Conservation (phyloP, 2,888 invertebrate species). For the Spodoptera exigua region DNA sequence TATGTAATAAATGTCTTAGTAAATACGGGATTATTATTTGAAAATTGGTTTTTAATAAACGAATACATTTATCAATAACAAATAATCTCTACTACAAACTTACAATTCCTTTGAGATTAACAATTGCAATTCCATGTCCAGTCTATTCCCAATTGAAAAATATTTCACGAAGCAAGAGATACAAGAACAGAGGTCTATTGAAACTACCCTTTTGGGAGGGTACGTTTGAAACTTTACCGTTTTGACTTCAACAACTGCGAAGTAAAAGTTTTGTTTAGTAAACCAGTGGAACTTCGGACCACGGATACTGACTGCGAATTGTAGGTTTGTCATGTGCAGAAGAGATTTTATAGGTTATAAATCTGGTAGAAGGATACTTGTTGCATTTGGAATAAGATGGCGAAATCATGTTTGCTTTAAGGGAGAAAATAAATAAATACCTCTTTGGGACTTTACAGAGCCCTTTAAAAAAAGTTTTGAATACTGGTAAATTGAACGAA, state of each 20-base stretch:
- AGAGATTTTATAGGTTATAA: constrained; percentile 9
- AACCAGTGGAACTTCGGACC: constrained; percentile 43
- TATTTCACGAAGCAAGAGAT: constrained; percentile 33
- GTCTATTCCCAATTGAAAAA: constrained; percentile 29
- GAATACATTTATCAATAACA: too few species aligned
- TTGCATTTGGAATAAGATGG: neutral
- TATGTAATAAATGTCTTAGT: too few species aligned
- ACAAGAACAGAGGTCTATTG: constrained; percentile 36
- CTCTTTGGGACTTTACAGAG: too few species aligned
- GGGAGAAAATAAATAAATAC: too few species aligned
- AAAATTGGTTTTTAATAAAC: too few species aligned
- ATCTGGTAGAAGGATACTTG: constrained; percentile 4
- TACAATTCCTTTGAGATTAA: too few species aligned
- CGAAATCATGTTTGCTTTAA: too few species aligned
- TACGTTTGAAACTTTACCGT: constrained; percentile 50
- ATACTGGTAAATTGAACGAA: too few species aligned
- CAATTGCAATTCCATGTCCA: too few species aligned
- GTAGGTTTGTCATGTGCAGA: constrained; percentile 27
- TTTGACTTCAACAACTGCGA: constrained; percentile 44
- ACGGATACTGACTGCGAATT: constrained; percentile 16
- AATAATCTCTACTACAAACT: too few species aligned
- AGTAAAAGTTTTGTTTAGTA: constrained; percentile 39
- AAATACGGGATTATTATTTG: too few species aligned
- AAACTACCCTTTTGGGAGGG: constrained; percentile 40
- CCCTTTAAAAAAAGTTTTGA: too few species aligned